Conservation (phyloP, 2,888 invertebrate species). For the Sturmia bella region DNA sequence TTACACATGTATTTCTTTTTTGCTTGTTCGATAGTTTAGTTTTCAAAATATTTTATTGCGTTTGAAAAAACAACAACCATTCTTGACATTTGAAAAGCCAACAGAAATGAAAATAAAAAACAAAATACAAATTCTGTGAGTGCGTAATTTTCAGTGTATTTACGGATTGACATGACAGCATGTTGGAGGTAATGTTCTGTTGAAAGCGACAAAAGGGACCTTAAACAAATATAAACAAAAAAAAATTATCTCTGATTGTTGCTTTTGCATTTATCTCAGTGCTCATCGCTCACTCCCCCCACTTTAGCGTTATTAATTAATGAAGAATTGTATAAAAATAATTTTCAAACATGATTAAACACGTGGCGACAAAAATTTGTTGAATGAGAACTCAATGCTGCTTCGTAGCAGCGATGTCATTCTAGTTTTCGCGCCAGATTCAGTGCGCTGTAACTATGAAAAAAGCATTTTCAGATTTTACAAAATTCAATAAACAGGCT, state of each 20-base stretch:
- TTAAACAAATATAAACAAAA: slow-evolving; percentile 45
- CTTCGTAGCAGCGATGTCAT: no score
- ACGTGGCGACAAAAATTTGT: slow-evolving; percentile 6
- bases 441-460: no score
- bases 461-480: no score
- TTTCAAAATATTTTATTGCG: slow-evolving; percentile 28
- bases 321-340: not conserved
- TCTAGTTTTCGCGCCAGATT: no score
- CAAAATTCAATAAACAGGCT: no score
- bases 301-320: not conserved
- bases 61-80: slow-evolving; percentile 41
- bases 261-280: not conserved
- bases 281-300: not conserved
- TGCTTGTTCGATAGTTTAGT: not conserved
- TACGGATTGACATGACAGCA: slow-evolving; percentile 65
- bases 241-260: not conserved
- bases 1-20: slow-evolving; percentile 10
- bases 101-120: slow-evolving; percentile 58
- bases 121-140: slow-evolving; percentile 8
- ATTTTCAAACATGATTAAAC: not conserved
- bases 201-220: slow-evolving; percentile 42
- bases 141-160: slow-evolving; percentile 22
- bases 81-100: slow-evolving; percentile 67
- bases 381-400: no score
- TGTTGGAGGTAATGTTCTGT: slow-evolving; percentile 54